These are phyloP conservation scores for Adoxophyes honmai DNA, from an alignment of 1,140 invertebrate genomes.

Conservation along the genomic window DNA sequence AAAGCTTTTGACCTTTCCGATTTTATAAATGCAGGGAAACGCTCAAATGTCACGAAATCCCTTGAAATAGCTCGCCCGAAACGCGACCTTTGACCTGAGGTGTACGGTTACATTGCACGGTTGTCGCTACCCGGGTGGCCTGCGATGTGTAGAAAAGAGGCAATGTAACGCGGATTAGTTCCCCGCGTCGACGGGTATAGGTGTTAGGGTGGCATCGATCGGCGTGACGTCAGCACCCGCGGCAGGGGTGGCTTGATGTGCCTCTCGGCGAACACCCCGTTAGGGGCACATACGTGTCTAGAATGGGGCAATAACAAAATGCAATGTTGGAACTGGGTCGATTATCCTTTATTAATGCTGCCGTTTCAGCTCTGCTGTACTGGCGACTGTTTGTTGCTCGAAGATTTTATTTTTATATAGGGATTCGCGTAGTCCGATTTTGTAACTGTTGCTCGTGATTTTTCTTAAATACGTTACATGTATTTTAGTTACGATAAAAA, in stretches of 20 bases:
- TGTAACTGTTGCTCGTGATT: no score
- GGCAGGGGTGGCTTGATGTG: slow-evolving; percentile 24
- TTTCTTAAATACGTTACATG: no score
- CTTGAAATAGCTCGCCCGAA: slow-evolving; percentile 1
- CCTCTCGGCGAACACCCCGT: slow-evolving; percentile 6
- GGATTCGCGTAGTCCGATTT: no score
- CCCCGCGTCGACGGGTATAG: neutral
- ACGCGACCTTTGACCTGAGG: neutral
- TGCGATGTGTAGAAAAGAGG: neutral
- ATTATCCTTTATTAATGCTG: neutral
- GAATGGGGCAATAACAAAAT: slow-evolving; percentile 2
- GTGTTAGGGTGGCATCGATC: slow-evolving; percentile 27
- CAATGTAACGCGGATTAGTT: neutral
- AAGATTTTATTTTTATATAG: no score
- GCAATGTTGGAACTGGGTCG: slow-evolving; percentile 3
- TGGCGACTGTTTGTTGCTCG: no score
- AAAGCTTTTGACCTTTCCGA: slow-evolving; percentile 5
- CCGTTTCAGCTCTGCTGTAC: no score
- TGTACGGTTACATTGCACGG: neutral
- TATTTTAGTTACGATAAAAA: no score
- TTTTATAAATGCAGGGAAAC: neutral
- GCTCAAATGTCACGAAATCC: slow-evolving; percentile 13
- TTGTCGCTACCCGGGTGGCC: neutral
- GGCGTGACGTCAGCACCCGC: slow-evolving; percentile 25
- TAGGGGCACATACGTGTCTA: slow-evolving; percentile 2